Evolutionary conservation across 1,140 invertebrate species (phyloP).

Genomic region (Bombus pyrosoma): DNA sequence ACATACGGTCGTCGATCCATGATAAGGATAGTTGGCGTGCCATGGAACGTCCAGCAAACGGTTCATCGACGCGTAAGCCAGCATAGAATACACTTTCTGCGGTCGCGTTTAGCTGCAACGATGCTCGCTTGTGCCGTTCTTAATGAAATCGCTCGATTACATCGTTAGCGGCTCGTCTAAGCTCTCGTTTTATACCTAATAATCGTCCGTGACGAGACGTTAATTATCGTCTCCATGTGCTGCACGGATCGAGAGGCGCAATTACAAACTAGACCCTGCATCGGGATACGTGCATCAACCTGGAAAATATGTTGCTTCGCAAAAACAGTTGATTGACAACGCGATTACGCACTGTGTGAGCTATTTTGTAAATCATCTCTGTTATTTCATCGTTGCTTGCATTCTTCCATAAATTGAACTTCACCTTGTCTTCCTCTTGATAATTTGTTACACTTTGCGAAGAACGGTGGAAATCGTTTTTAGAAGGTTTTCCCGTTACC

Average conservation of each 20-base stretch:
- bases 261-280: not conserved
- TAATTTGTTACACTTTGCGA: not conserved
- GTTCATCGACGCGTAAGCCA: constrained; percentile 1
- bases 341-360: constrained; percentile 55
- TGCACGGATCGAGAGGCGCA: not conserved
- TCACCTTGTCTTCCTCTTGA: not conserved
- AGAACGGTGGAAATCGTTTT: not conserved
- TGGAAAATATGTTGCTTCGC: constrained; percentile 39
- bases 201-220: constrained; percentile 21
- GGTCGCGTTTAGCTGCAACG: not conserved
- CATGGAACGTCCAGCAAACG: not conserved
- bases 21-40: constrained; percentile 30
- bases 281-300: constrained; percentile 50
- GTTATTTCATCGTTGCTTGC: constrained; percentile 66
- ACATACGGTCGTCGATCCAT: not conserved
- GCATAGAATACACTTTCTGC: constrained; percentile 1
- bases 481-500: not conserved
- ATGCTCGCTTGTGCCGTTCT: not conserved
- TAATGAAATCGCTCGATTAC: constrained; percentile 24
- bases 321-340: constrained; percentile 55
- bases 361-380: constrained; percentile 13
- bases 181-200: constrained; percentile 10
- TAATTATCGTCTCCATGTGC: constrained; percentile 26
- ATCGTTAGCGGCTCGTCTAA: not conserved
- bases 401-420: constrained; percentile 59